These are phyloP conservation scores for Maniola hyperantus DNA, from an alignment of 2,888 invertebrate genomes.

Conservation along the genomic window DNA sequence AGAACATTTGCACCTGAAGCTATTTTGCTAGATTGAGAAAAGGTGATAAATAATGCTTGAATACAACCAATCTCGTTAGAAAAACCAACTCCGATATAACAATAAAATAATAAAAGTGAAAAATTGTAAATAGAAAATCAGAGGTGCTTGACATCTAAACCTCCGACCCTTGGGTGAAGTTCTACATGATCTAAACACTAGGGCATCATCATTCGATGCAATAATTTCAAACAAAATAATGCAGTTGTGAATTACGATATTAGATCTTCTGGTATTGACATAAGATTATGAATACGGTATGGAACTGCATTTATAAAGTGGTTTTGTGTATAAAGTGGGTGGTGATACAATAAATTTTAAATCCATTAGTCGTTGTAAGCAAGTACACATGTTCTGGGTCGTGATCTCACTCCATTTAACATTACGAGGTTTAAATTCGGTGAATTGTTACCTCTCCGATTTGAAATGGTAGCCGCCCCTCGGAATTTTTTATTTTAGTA, in stretches of 20 bases:
- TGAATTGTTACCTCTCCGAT: constrained; percentile 72
- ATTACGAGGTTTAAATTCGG: constrained; percentile 79
- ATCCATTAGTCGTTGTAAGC: constrained; percentile 75
- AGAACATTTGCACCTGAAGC: neutral
- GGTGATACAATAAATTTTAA: constrained; percentile 78
- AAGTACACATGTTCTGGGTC: constrained; percentile 77
- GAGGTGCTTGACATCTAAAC: neutral
- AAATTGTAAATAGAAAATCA: neutral
- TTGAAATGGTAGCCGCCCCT: constrained; percentile 53
- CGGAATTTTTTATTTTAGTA: constrained; percentile 39
- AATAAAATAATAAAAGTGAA: constrained; percentile 3
- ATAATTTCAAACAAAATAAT: neutral
- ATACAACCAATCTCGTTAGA: too few relatives aligned
- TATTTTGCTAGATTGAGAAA: neutral
- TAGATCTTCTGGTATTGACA: neutral
- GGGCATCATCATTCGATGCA: constrained; percentile 6
- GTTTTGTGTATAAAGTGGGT: constrained; percentile 61
- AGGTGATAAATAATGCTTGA: neutral
- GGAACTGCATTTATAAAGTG: constrained; percentile 22
- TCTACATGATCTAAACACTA: neutral
- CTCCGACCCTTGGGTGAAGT: constrained; percentile 1
- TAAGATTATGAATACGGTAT: constrained; percentile 12
- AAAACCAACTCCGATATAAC: neutral
- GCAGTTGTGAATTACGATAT: neutral
- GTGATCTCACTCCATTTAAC: constrained; percentile 76